Evolutionary conservation across 2,113 vertebrate species (phyloP).

Genomic region (Chaetodon trifascialis): DNA sequence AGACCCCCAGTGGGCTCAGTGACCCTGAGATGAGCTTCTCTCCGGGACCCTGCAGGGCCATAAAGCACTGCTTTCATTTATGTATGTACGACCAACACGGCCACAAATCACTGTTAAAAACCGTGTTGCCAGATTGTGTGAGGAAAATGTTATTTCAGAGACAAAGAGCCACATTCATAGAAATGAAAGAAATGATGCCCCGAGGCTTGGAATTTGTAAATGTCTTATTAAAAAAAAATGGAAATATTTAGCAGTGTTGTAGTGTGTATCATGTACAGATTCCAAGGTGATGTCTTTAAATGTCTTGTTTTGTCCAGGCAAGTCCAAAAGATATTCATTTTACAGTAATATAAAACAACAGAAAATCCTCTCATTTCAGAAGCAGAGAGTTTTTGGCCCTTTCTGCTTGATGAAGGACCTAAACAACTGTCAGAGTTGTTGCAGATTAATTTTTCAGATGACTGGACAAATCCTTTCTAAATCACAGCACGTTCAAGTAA

Average conservation of each 20-base stretch:
- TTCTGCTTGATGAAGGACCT: not conserved
- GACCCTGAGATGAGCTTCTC: constrained; percentile 68
- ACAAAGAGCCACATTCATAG: constrained; percentile 45
- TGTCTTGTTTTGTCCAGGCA: not conserved
- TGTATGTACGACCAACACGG: not conserved
- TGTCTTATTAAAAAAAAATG: not conserved
- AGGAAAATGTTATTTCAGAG: constrained; percentile 22
- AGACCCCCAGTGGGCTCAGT: constrained; percentile 59
- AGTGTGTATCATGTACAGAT: not conserved
- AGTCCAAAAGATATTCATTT: too few relatives aligned
- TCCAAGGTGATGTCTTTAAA: not conserved
- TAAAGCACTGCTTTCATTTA: constrained; percentile 39
- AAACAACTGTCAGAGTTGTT: not conserved
- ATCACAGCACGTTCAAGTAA: not conserved
- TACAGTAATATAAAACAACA: too few relatives aligned
- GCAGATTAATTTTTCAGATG: too few relatives aligned
- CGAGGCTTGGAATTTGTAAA: not conserved
- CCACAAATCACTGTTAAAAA: constrained; percentile 37
- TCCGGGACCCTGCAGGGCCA: constrained; percentile 16
- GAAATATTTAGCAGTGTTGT: not conserved
- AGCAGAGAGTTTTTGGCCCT: not conserved
- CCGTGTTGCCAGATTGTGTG: constrained; percentile 7
- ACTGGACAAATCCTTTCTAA: too few relatives aligned
- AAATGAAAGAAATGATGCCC: not conserved
- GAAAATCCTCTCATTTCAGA: too few relatives aligned